Evolutionary conservation across 2,113 vertebrate species (phyloP), one percentile per base, ranked within the genome.

Genomic region (Callopanchax toddi): DNA sequence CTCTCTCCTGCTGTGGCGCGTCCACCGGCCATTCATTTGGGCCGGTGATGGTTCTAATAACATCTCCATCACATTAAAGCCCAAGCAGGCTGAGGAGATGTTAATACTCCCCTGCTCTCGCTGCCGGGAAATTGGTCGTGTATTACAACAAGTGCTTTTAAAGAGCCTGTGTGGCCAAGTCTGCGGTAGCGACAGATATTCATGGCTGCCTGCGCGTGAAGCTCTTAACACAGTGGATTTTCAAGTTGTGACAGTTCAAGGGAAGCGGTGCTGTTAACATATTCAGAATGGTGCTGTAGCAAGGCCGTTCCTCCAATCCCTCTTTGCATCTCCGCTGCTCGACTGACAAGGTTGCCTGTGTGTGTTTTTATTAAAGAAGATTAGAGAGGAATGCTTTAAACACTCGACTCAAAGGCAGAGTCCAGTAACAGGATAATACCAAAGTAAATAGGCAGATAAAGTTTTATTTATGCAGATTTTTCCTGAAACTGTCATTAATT

Each of bases 191-290:
- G 53, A 64, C 67, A 48, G 69, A 86, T 85, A 74, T 88, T 84
- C 81, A 78, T 50, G 74, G 61, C 69, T 63, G 79, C 74, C 70
- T 65, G 67, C 57, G 3, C 39, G 78, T 74, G 74, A 74, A 75
- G 79, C 83, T 78, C 84, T 87, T 83, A 83, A 79, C 86, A 76
- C 62, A 57, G 60, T 17, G 55, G 72, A 83, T 78, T 83, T 81
- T 84, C 74, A 68, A 90, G 88, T 89, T 88, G 83, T 84, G 88
- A 87, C 86, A 84, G 89, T 89, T 90, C 89, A 91, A 91, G 90
- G 90, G 83, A 91, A 88, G 71, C 74, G 20, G 67, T 32, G 61
- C 79, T 65, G 86, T 82, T 90, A 87, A 86, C 84, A 78, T 87
- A 90, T 90, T 89, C 87, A 81, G 79, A 88, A 85, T 74, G 74